Evolutionary conservation across 2,113 vertebrate genomes (phyloP).

Genomic region (Tragulus kanchil): DNA sequence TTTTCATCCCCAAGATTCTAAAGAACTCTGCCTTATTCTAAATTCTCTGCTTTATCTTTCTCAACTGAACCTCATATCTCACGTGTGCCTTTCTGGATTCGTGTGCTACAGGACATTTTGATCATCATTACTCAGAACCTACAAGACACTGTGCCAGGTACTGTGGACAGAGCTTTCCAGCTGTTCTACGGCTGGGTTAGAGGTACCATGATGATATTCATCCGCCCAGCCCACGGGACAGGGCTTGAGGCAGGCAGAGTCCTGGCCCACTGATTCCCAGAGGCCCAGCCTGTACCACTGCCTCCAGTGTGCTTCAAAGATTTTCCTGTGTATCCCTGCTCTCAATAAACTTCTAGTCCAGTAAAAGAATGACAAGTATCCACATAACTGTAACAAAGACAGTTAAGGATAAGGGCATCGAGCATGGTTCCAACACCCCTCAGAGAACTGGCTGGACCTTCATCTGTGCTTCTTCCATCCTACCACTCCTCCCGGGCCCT

Average conservation of each 20-base stretch:
- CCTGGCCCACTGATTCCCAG: background rate
- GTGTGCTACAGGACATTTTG: background rate
- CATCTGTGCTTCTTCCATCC: background rate
- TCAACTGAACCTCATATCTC: background rate
- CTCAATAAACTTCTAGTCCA: background rate
- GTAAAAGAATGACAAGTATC: background rate
- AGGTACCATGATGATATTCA: background rate
- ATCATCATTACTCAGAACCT: background rate
- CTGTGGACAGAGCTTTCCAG: background rate
- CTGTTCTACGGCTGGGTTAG: rapidly evolving
- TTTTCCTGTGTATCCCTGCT: background rate
- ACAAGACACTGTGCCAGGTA: background rate
- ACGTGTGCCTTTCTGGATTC: background rate
- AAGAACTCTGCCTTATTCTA: background rate
- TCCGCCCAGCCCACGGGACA: background rate
- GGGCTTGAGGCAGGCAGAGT: background rate
- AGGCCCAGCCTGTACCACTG: background rate
- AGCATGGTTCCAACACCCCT: background rate
- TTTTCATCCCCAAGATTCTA: background rate
- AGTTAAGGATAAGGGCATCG: background rate
- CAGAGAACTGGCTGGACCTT: background rate
- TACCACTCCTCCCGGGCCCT: background rate
- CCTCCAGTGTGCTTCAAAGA: background rate
- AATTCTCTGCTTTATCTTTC: background rate
- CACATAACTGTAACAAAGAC: background rate